phyloP scores from a whole-genome alignment of 2,888 invertebrate species.

The Iphiclides podalirius region DNA sequence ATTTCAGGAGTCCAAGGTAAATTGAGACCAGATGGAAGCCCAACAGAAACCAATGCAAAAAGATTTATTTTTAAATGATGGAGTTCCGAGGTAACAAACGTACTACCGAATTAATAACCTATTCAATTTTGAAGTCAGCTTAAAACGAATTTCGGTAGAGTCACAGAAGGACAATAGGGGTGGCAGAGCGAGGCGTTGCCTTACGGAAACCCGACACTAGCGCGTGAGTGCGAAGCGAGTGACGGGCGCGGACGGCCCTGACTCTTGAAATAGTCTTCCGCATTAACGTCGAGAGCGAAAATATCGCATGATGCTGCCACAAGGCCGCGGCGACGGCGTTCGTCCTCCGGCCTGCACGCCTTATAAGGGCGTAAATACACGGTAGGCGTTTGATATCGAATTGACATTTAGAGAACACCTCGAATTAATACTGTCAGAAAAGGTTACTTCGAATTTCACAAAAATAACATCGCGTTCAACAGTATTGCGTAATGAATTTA shows the following conservation, averaged over 20 bases:
- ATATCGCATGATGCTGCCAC: conserved; percentile 73
- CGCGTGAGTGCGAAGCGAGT: conserved; percentile 49
- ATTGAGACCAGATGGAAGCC: no score
- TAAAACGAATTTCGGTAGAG: no score
- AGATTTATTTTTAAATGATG: no score
- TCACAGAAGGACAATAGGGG: conserved; percentile 10
- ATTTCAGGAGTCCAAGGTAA: no score
- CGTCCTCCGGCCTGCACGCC: conserved; percentile 52
- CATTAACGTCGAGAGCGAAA: conserved; percentile 73
- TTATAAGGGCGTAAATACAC: conserved; percentile 51
- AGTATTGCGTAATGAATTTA: no score
- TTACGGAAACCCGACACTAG: conserved; percentile 59
- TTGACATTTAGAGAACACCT: conserved; percentile 9
- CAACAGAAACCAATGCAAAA: no score
- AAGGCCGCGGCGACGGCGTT: conserved; percentile 52
- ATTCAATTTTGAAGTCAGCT: no score
- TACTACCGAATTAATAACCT: no score
- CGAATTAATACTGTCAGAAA: neutral
- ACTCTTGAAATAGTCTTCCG: conserved; percentile 81
- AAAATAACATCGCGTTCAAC: no score
- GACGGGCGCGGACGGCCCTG: conserved; percentile 66
- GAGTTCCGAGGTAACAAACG: no score
- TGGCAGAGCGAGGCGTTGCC: conserved; percentile 20
- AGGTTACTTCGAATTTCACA: no score
- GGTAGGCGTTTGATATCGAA: conserved; percentile 17